phyloP scores from a whole-genome alignment of 2,797 vertebrate species.

The Trachops cirrhosus region DNA sequence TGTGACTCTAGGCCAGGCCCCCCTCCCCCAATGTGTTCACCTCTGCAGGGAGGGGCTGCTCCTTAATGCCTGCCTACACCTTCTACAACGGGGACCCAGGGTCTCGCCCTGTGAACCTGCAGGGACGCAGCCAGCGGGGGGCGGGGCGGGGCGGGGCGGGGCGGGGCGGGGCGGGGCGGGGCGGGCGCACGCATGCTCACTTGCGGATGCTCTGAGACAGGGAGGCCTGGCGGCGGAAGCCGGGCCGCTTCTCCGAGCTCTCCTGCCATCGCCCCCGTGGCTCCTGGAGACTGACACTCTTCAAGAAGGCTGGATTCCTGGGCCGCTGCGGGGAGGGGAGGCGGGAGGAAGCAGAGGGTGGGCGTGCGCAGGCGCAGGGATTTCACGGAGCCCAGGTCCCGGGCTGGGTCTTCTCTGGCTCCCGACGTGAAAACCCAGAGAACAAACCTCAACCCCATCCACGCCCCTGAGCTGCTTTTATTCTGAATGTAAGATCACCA shows the following conservation, averaged over 20 bases:
- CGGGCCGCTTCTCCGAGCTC: constrained; percentile 65
- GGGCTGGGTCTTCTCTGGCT: fast-evolving
- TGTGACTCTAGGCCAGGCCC: background rate
- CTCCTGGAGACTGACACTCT: constrained; percentile 87
- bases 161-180: fast-evolving
- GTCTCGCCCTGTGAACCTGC: fast-evolving
- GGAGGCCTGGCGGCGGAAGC: constrained; percentile 90
- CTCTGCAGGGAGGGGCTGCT: background rate
- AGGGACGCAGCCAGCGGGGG: fast-evolving
- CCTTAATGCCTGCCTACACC: background rate
- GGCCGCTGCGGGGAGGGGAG: constrained; percentile 80
- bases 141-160: fast-evolving
- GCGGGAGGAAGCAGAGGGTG: background rate
- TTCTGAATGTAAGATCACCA: background rate
- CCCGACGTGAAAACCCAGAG: background rate
- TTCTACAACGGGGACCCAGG: fast-evolving
- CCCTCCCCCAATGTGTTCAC: fast-evolving
- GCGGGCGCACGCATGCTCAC: constrained; percentile 76
- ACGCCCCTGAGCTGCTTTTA: background rate
- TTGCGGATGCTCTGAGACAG: constrained; percentile 95
- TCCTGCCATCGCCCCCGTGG: constrained; percentile 77
- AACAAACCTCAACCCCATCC: background rate
- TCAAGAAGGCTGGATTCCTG: constrained; percentile 85
- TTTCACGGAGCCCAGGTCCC: fast-evolving
- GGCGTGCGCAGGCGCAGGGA: no score